Percentiles rank a stretch among this genome's conserved stretches.
Evolutionary conservation across 2,888 invertebrate genomes (phyloP).

Genomic region (Lasioglossum lativentre): DNA sequence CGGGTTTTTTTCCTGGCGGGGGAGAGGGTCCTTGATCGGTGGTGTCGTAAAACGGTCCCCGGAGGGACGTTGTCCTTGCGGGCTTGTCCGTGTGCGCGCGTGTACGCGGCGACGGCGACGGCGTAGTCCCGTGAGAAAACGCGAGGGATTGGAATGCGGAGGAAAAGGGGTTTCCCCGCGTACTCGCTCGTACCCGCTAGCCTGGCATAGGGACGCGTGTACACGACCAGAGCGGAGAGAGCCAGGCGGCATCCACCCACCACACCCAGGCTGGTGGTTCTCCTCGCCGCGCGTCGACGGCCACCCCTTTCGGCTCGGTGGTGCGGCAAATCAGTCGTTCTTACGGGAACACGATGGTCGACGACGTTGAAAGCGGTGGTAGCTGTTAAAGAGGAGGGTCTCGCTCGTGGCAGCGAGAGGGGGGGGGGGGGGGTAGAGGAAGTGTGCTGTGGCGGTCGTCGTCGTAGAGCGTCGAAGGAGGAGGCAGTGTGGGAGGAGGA

Average conservation of each 20-base stretch:
- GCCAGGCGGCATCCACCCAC: constrained; percentile 30
- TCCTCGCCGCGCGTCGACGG: constrained; percentile 39
- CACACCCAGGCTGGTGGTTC: constrained; percentile 36
- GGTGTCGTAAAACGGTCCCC: constrained; percentile 71
- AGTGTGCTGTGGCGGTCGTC: constrained; percentile 3
- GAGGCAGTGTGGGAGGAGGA: neutral
- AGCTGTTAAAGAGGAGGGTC: constrained; percentile 74
- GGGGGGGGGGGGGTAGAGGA: constrained; percentile 2
- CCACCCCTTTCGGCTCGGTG: constrained; percentile 69
- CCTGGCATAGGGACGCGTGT: neutral
- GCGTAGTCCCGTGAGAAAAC: constrained; percentile 68
- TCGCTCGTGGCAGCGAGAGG: constrained; percentile 27
- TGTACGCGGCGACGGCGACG: constrained; percentile 40
- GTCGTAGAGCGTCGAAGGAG: constrained; percentile 2
- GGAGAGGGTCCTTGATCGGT: constrained; percentile 59
- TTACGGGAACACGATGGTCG: constrained; percentile 75
- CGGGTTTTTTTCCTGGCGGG: constrained; percentile 6
- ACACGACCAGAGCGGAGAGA: neutral
- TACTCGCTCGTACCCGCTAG: neutral
- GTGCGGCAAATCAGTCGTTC: constrained; percentile 76
- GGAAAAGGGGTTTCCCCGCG: constrained; percentile 65
- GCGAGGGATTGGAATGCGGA: constrained; percentile 71
- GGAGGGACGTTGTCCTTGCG: constrained; percentile 69
- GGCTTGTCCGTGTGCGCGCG: constrained; percentile 49
- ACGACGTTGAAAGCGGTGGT: constrained; percentile 74